Evolutionary conservation across 2,797 vertebrate species (phyloP), one percentile per base, ranked within the genome.

Genomic region (Chromis chromis): DNA sequence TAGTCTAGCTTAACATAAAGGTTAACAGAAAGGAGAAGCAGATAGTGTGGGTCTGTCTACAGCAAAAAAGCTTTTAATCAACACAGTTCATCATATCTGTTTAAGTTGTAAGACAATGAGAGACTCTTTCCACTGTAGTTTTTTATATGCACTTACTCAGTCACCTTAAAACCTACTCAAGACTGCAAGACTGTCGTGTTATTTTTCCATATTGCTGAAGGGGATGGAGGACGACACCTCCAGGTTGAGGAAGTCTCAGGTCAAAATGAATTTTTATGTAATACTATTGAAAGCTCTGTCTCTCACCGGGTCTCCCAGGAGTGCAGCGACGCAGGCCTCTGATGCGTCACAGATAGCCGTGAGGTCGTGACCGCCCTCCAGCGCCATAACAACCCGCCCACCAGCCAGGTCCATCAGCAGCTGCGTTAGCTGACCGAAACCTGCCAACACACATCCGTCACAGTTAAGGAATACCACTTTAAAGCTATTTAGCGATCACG

Each of bases 341-440:
- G 97, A 98, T 50, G 97, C 97, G 36, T 98, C 97, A 39, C 97
- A 98, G 93, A 99, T 99, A 90, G 91, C 91, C 0, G 91, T 93
- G 72, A 93, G 90, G 84, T 93, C 91, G 93, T 99, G 97, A 70
- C 97, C 97, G 31, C 97, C 97, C 85, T 99, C 97, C 81, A 98
- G 93, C 1, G 96, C 97, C 95, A 98, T 94, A 71, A 98, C 96
- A 81, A 98, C 95, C 6, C 97, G 96, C 21, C 97, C 97, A 3
- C 95, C 96, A 0, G 97, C 97, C 90, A 98, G 84, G 74, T 89
- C 95, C 97, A 98, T 98, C 92, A 99, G 91, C 93, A 98, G 95
- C 91, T 97, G 96, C 21, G 98, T 98, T 56, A 99, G 91, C 93
- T 96, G 95, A 57, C 97, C 97, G 0, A 99, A 99, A 92, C 98